phyloP scores from a whole-genome alignment of 2,888 invertebrate species.

The Agrypnus murinus region DNA sequence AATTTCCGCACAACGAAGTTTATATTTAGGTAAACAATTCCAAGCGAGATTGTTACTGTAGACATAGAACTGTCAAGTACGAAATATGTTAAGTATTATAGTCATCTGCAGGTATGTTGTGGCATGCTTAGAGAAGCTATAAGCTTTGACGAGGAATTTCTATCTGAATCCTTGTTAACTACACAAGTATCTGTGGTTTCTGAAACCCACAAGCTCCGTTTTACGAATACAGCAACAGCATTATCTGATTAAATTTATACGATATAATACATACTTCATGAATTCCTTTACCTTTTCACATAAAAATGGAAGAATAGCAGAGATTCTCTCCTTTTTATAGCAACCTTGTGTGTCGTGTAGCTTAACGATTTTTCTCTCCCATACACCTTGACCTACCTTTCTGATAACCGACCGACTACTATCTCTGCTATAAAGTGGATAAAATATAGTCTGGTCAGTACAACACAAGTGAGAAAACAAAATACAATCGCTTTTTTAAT shows the following conservation, averaged over 20 bases:
- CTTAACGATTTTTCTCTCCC: background rate
- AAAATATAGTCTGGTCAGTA: background rate
- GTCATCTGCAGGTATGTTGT: background rate
- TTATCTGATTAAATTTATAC: background rate
- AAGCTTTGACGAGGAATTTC: slow-evolving; percentile 10
- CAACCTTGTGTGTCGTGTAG: background rate
- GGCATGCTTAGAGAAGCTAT: background rate
- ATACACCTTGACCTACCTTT: background rate
- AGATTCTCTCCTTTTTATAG: background rate
- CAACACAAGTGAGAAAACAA: too few relatives aligned
- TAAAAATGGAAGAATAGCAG: background rate
- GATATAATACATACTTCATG: background rate
- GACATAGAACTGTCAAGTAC: too few relatives aligned
- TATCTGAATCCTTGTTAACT: background rate
- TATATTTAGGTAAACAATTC: too few relatives aligned
- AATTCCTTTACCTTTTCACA: background rate
- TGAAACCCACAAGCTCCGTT: background rate
- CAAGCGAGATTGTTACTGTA: too few relatives aligned
- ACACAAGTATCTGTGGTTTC: slow-evolving; percentile 11
- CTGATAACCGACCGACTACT: too few relatives aligned
- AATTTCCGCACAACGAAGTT: too few relatives aligned
- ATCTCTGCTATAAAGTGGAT: too few relatives aligned
- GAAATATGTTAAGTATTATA: too few relatives aligned
- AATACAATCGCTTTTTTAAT: background rate
- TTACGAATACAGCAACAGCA: background rate